Percentiles rank a stretch among this genome's conserved stretches.
Conservation (phyloP, 2,888 invertebrate genomes). For the Drosophila mayaguana region DNA sequence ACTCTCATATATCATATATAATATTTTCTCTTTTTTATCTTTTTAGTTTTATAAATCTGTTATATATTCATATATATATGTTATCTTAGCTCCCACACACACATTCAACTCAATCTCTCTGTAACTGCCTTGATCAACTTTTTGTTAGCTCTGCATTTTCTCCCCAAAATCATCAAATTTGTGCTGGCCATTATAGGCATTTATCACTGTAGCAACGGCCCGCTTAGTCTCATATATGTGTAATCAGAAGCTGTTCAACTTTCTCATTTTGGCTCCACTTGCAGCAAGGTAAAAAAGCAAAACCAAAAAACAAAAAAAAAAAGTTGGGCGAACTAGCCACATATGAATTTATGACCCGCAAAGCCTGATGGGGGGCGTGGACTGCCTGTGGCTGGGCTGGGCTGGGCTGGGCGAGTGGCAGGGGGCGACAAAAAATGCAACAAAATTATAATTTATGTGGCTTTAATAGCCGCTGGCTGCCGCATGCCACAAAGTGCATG, state of each 20-base stretch:
- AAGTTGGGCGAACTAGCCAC: slow-evolving; percentile 68
- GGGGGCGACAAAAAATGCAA: slow-evolving; percentile 55
- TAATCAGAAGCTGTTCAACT: slow-evolving; percentile 54
- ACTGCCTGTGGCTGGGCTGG: slow-evolving; percentile 6
- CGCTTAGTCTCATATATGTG: slow-evolving; percentile 14
- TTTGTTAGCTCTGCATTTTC: background rate
- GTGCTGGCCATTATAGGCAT: slow-evolving; percentile 1
- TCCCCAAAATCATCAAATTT: background rate
- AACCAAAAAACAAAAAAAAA: slow-evolving; percentile 9
- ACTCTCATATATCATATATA: too few relatives aligned
- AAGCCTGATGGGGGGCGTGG: slow-evolving; percentile 41
- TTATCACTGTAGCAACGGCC: slow-evolving; percentile 33
- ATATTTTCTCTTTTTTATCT: too few relatives aligned
- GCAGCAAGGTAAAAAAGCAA: slow-evolving; percentile 45
- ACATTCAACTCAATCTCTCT: too few relatives aligned
- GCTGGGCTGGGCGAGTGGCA: background rate
- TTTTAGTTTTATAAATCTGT: too few relatives aligned
- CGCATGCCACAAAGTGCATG: slow-evolving; percentile 45
- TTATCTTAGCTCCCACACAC: too few relatives aligned
- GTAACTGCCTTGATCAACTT: too few relatives aligned
- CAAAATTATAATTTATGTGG: slow-evolving; percentile 82
- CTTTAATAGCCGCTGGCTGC: slow-evolving; percentile 75
- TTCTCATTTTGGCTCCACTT: slow-evolving; percentile 64
- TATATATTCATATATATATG: too few relatives aligned
- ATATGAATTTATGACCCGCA: slow-evolving; percentile 73